A percentile compares a stretch with the other conserved stretches of the same genome.
These are phyloP conservation scores for Acrocephalus scirpaceus DNA, from an alignment of 2,797 vertebrate species.

Conservation along the genomic window DNA sequence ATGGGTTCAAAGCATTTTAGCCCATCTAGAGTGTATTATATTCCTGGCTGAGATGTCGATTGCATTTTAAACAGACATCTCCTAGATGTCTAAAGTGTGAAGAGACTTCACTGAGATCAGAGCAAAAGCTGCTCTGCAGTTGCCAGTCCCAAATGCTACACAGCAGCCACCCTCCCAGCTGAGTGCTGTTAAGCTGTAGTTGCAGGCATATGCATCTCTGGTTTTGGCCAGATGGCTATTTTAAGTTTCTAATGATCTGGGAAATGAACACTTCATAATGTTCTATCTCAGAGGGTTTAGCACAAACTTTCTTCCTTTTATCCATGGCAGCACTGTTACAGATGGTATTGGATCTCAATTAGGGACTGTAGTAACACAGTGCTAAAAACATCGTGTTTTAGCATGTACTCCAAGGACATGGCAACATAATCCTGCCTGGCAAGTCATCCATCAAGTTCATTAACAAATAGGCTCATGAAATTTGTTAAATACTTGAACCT, in stretches of 20 bases:
- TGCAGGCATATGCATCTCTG: neutral
- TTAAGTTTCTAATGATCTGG: slow-evolving; percentile 35
- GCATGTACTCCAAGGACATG: neutral
- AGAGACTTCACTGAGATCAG: neutral
- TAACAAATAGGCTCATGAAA: neutral
- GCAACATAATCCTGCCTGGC: neutral
- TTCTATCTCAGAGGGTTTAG: slow-evolving; percentile 11
- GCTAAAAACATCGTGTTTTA: neutral
- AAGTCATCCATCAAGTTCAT: neutral
- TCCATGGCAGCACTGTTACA: neutral
- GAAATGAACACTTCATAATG: slow-evolving; percentile 32
- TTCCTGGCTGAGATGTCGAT: neutral
- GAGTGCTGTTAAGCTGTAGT: neutral
- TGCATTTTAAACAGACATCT: neutral
- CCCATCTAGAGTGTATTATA: neutral
- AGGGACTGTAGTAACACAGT: neutral
- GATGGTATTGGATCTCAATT: neutral
- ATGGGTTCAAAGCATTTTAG: neutral
- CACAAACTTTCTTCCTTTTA: neutral
- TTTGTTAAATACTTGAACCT: neutral
- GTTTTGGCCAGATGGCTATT: slow-evolving; percentile 39
- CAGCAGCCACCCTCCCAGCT: neutral
- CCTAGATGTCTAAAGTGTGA: neutral
- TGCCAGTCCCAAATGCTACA: neutral
- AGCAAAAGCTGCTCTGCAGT: neutral